These are phyloP conservation scores for Plutella xylostella DNA, from an alignment of 2,888 invertebrate genomes.

Conservation along the genomic window DNA sequence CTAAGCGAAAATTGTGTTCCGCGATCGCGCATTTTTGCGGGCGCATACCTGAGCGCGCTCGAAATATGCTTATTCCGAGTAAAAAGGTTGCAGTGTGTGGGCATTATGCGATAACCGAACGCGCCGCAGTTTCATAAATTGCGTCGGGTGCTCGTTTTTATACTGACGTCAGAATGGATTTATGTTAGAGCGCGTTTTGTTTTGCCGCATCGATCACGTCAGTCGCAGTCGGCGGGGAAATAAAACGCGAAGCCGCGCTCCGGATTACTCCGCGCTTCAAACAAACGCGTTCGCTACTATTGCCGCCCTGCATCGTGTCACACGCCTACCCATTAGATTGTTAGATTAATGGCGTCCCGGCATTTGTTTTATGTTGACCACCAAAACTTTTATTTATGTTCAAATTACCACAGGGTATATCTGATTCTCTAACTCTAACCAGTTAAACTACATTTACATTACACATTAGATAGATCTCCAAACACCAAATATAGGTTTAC, in stretches of 20 bases:
- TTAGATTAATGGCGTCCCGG: no score
- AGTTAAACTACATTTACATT: no score
- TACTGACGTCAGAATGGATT: slow-evolving; percentile 25
- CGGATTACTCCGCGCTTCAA: slow-evolving; percentile 8
- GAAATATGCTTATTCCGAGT: slow-evolving; percentile 7
- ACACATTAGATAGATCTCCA: no score
- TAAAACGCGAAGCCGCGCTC: slow-evolving; percentile 25
- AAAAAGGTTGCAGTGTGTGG: slow-evolving; percentile 4
- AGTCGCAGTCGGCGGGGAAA: slow-evolving; percentile 22
- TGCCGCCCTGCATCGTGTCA: not conserved
- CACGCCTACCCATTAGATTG: not conserved
- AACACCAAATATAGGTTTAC: no score
- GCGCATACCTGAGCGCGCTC: slow-evolving; percentile 1
- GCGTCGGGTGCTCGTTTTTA: slow-evolving; percentile 29
- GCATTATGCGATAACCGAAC: slow-evolving; percentile 10
- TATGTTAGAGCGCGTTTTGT: slow-evolving; percentile 22
- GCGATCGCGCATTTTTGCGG: slow-evolving; percentile 5
- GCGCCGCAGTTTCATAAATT: slow-evolving; percentile 31
- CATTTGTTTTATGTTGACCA: no score
- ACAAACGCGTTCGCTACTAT: not conserved
- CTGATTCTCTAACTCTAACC: no score
- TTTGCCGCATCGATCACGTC: slow-evolving; percentile 32
- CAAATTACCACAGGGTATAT: no score
- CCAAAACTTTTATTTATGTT: no score
- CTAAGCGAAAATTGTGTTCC: slow-evolving; percentile 25